These are phyloP conservation scores for Pseudorectes ferrugineus DNA, from an alignment of 2,113 vertebrate species.

Conservation along the genomic window DNA sequence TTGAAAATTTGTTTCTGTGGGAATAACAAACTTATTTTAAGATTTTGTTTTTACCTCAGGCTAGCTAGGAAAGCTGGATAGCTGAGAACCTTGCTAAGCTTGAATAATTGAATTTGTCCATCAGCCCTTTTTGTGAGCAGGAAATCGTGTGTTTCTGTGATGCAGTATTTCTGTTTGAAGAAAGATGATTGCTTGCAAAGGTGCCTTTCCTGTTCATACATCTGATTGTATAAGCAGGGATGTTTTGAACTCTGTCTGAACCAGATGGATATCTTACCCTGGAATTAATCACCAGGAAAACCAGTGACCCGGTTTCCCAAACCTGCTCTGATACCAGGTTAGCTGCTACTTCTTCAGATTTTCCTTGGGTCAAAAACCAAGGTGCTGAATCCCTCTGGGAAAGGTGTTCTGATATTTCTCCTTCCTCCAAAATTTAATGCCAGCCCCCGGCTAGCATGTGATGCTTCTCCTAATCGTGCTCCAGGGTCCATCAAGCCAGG, in stretches of 20 bases:
- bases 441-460: neutral
- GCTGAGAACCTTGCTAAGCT: neutral
- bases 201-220: neutral
- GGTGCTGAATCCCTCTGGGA: neutral
- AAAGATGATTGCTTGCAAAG: neutral
- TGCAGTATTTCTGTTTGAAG: neutral
- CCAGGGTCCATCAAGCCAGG: neutral
- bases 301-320: neutral
- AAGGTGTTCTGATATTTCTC: neutral
- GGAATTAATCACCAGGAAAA: slow-evolving; percentile 15
- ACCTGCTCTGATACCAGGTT: neutral
- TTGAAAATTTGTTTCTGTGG: neutral
- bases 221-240: neutral
- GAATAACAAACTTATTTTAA: neutral
- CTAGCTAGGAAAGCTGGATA: neutral
- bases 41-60: neutral
- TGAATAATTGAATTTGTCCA: neutral
- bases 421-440: neutral
- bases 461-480: neutral
- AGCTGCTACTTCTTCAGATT: neutral
- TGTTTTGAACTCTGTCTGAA: slow-evolving; percentile 8
- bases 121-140: neutral
- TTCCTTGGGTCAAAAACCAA: neutral
- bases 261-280: neutral
- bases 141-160: neutral